Base-by-base conservation (phyloP, 1,140 invertebrate genomes). In the Zaprionus ornatus region DNA sequence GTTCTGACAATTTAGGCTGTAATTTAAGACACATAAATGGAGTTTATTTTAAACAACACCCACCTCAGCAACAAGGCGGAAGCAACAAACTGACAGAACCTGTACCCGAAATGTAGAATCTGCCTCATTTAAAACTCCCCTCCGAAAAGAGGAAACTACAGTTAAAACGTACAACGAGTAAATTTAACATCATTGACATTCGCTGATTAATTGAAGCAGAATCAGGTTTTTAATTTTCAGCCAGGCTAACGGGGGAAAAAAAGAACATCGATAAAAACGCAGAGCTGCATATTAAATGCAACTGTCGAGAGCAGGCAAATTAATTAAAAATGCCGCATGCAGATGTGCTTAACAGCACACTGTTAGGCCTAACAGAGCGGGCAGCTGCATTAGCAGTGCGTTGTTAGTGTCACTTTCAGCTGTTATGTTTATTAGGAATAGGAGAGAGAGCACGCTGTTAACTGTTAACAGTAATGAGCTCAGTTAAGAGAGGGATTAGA, bases 131-230 rank as follows among this genome's bases (percentile, higher is more conserved):
- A 9, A 32, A 13, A 27, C 37, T 55, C 29, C n/a, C 52, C 50
- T 54, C 13, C 17, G 2, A 12, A 52, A 21, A 19, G 52, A 5
- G 12, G 13, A 55, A 23, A 37, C 73, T 29, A 50, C 42, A 23
- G n/a, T 54, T 42, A 52, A 69, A 45, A 17, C 50, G 52, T 68
- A 19, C 59, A 63, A 71, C 67, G 67, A 45, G 40, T 74, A 83
- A 84, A 87, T 87, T 88, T 80, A 88, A 57, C 85, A 84, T 78
- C 84, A 87, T 87, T 84, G 84, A 88, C 84, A 87, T 68, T 83
- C 71, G 68, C 65, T 87, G 84, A 87, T 87, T 87, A 87, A 87
- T 88, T 88, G 80, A 74, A 80, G 67, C 68, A 25, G 80, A 84
- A 88, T 80, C 80, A 80, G 77, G 80, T 80, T 86, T 87, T 86